These are phyloP conservation scores for Sebastes trivittatus DNA, from an alignment of 2,797 vertebrate species.

Conservation along the genomic window DNA sequence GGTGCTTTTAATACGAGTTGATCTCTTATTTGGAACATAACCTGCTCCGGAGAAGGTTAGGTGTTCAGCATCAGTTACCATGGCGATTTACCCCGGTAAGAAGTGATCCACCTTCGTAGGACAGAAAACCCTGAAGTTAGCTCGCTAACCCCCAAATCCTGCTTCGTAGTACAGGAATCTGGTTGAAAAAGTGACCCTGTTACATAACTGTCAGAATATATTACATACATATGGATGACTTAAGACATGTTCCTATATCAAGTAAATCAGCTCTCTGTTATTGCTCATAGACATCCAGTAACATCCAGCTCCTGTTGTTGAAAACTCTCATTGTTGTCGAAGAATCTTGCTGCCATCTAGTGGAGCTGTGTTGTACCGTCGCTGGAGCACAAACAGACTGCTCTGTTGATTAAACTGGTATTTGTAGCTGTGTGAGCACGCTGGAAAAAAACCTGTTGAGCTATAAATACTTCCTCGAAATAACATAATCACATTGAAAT, in stretches of 20 bases:
- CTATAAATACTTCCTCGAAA: not conserved
- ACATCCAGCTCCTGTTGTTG: not conserved
- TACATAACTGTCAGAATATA: not conserved
- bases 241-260: not conserved
- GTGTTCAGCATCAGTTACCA: no score
- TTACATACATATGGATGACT: not conserved
- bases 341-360: constrained; percentile 36
- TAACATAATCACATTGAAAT: not conserved
- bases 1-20: no score
- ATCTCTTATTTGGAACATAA: no score
- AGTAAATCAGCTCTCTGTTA: not conserved
- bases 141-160: no score
- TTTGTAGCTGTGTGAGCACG: not conserved
- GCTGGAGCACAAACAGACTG: not conserved
- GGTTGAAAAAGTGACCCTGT: not conserved
- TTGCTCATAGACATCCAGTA: not conserved
- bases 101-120: no score
- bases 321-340: not conserved
- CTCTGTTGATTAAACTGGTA: not conserved
- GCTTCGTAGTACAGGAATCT: no score
- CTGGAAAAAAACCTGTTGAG: not conserved
- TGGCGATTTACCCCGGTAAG: no score
- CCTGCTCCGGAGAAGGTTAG: no score
- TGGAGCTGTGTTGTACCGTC: not conserved
- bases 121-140: no score